A percentile compares a stretch with the other conserved stretches of the same genome.
phyloP scores from a whole-genome alignment of 2,888 invertebrate genomes.

The Perizoma flavofasciatum region DNA sequence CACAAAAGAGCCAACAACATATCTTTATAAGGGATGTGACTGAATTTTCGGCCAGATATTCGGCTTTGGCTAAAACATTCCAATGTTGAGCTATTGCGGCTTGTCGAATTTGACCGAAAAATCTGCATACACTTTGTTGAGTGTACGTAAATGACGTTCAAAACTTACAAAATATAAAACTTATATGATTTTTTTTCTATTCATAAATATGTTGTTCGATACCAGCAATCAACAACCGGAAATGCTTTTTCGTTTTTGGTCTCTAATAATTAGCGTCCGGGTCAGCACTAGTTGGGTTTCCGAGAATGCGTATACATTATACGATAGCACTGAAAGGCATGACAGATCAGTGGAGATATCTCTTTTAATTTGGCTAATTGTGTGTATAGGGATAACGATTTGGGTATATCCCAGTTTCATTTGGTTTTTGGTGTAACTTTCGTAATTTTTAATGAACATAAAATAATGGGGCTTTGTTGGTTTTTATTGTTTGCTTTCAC shows the following conservation, averaged over 20 bases:
- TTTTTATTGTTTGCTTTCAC: too few relatives aligned
- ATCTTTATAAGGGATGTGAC: conserved; percentile 1
- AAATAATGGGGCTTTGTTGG: too few relatives aligned
- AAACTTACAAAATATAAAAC: too few relatives aligned
- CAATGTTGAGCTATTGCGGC: too few relatives aligned
- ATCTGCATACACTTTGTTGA: too few relatives aligned
- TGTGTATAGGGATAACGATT: conserved; percentile 29
- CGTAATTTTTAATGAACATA: too few relatives aligned
- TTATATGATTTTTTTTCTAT: too few relatives aligned
- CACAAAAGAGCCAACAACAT: conserved; percentile 20
- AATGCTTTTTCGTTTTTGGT: conserved; percentile 4
- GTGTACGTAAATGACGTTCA: too few relatives aligned
- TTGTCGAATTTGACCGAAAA: too few relatives aligned
- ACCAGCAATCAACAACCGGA: background rate
- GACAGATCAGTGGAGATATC: conserved; percentile 28
- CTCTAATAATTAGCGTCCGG: background rate
- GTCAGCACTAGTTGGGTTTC: conserved; percentile 30
- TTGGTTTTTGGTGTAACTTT: background rate
- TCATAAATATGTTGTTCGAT: too few relatives aligned
- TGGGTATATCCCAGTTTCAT: background rate
- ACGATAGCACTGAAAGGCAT: conserved; percentile 30
- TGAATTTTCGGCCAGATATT: conserved; percentile 10
- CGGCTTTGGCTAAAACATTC: conserved; percentile 2
- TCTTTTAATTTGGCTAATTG: conserved; percentile 38
- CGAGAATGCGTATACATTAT: conserved; percentile 29